Percentiles rank a stretch among this genome's conserved stretches.
phyloP scores from a whole-genome alignment of 1,140 invertebrate genomes.

The Apis laboriosa region DNA sequence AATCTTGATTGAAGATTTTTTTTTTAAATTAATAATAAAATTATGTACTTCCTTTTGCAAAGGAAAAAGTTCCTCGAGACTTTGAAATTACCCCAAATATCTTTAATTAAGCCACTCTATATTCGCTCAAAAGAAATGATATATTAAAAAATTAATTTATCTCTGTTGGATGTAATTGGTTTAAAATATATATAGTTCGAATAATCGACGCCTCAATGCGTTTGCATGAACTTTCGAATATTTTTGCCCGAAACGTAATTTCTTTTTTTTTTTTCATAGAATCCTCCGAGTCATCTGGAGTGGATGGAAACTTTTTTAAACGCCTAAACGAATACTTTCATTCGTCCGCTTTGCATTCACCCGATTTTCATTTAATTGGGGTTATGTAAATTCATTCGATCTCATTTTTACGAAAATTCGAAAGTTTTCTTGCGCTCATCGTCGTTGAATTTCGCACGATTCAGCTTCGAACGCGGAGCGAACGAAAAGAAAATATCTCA shows the following conservation, averaged over 20 bases:
- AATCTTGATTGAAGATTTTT: too few species aligned
- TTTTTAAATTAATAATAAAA: too few species aligned
- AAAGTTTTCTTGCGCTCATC: slow-evolving; percentile 1
- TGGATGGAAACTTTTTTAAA: slow-evolving; percentile 8
- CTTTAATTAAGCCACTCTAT: too few species aligned
- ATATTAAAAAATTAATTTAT: too few species aligned
- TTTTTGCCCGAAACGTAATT: background rate
- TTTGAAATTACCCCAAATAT: too few species aligned
- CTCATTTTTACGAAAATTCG: background rate
- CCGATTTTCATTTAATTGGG: slow-evolving; percentile 35
- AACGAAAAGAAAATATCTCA: background rate
- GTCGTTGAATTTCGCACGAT: slow-evolving; percentile 27
- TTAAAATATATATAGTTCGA: too few species aligned
- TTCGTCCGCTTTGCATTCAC: slow-evolving; percentile 1
- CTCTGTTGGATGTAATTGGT: too few species aligned
- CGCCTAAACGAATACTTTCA: slow-evolving; percentile 4
- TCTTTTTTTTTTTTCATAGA: too few species aligned
- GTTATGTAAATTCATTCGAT: slow-evolving; percentile 38
- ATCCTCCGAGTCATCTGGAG: background rate
- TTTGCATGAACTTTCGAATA: background rate
- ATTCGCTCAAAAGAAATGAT: too few species aligned
- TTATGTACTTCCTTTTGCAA: too few species aligned
- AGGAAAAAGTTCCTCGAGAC: too few species aligned
- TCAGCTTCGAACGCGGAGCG: background rate
- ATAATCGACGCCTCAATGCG: background rate